Evolutionary conservation across 2,888 invertebrate genomes (phyloP).

Genomic region (Agonopterix alstromeriana): DNA sequence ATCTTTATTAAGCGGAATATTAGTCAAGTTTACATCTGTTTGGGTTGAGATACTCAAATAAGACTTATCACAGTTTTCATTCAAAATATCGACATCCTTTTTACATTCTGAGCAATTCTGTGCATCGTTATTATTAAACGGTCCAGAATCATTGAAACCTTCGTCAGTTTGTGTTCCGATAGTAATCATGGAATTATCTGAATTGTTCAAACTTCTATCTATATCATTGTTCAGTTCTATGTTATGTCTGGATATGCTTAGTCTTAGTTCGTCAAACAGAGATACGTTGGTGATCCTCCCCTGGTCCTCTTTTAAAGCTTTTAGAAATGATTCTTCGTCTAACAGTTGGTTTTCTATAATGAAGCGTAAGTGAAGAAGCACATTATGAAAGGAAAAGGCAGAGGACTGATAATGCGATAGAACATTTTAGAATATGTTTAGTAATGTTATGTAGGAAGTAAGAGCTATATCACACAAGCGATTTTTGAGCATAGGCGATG

Average conservation of each 20-base stretch:
- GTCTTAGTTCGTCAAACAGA: conserved; percentile 60
- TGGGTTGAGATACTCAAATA: conserved; percentile 13
- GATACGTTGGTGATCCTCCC: conserved; percentile 58
- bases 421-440: too few relatives aligned
- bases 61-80: background rate
- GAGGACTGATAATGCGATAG: background rate
- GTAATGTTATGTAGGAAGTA: too few relatives aligned
- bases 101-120: background rate
- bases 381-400: background rate
- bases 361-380: conserved; percentile 1
- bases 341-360: conserved; percentile 50
- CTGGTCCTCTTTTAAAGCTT: conserved; percentile 48
- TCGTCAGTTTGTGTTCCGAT: conserved; percentile 34
- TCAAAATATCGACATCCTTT: background rate
- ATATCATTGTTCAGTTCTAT: conserved; percentile 21
- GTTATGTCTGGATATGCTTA: conserved; percentile 43
- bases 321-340: conserved; percentile 59
- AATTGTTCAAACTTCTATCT: conserved; percentile 19
- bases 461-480: too few relatives aligned
- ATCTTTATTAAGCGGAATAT: background rate
- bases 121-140: background rate
- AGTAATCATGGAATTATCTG: conserved; percentile 22
- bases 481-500: too few relatives aligned
- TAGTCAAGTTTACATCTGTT: conserved; percentile 14
- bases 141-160: conserved; percentile 5